Conservation (phyloP, 2,888 invertebrate genomes). For the Yponomeuta evonymella region DNA sequence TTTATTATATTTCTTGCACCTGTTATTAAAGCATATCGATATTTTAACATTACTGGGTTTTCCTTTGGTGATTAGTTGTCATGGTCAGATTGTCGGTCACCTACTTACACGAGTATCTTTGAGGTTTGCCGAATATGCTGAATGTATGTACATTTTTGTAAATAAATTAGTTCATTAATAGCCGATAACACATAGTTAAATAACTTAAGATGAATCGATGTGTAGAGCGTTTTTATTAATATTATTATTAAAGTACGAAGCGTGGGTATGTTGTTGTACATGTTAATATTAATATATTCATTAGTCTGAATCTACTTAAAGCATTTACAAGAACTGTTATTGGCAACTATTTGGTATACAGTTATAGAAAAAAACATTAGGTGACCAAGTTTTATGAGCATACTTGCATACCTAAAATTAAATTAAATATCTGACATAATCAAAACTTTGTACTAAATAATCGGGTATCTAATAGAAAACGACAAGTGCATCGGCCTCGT, state of each 20-base stretch:
- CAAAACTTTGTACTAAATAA: neutral
- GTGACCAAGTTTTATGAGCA: neutral
- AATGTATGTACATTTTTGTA: conserved; percentile 60
- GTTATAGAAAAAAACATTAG: neutral
- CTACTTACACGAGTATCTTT: neutral
- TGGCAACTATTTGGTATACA: neutral
- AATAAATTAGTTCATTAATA: conserved; percentile 29
- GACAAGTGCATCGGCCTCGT: neutral
- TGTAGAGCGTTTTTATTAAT: conserved; percentile 40
- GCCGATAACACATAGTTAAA: conserved; percentile 42
- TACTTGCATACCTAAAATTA: neutral
- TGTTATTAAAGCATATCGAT: conserved; percentile 49
- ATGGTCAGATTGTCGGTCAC: neutral
- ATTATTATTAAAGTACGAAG: conserved; percentile 42
- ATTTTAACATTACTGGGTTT: conserved; percentile 26
- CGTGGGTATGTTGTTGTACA: conserved; percentile 40
- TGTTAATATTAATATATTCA: conserved; percentile 32
- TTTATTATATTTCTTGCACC: conserved; percentile 46
- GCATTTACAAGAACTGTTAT: neutral
- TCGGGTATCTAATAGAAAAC: neutral
- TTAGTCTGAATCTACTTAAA: neutral
- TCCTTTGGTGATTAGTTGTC: conserved; percentile 17
- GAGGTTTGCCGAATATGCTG: neutral
- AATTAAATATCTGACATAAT: conserved; percentile 4
- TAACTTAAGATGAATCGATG: conserved; percentile 47